Percentiles rank a stretch among this genome's conserved stretches.
Conservation (phyloP, 2,888 invertebrate genomes). For the Stratiomys singularior region DNA sequence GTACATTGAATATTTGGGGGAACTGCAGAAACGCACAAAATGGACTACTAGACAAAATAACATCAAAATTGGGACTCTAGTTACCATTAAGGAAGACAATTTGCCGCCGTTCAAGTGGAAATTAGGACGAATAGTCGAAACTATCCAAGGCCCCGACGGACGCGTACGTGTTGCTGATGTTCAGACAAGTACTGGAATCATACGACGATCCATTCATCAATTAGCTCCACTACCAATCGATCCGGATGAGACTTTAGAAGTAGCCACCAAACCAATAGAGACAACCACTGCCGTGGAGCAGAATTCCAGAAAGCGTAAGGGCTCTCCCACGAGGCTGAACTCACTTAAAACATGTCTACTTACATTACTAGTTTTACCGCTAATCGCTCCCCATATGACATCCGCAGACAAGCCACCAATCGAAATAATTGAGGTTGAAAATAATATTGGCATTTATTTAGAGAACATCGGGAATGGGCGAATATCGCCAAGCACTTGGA, state of each 20-base stretch:
- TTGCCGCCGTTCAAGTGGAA: conserved; percentile 24
- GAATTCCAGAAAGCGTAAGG: background rate
- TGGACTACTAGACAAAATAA: background rate
- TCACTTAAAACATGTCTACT: background rate
- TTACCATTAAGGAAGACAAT: conserved; percentile 27
- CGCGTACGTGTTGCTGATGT: conserved; percentile 7
- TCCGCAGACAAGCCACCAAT: background rate
- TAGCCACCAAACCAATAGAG: background rate
- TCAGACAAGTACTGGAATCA: background rate
- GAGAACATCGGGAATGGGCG: background rate
- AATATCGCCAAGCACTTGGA: background rate
- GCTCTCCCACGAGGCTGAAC: background rate
- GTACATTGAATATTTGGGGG: conserved; percentile 6
- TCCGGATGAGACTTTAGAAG: background rate
- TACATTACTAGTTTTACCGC: background rate
- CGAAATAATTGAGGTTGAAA: background rate
- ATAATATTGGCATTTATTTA: background rate
- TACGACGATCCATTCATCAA: conserved; percentile 12
- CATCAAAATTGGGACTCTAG: background rate
- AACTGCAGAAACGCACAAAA: background rate
- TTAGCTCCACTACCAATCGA: conserved; percentile 27
- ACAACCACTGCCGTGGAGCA: background rate
- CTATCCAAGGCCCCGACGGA: background rate
- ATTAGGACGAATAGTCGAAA: conserved; percentile 14
- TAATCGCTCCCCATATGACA: background rate